Conservation (phyloP, 2,797 vertebrate species). For the Cryptoprocta ferox region DNA sequence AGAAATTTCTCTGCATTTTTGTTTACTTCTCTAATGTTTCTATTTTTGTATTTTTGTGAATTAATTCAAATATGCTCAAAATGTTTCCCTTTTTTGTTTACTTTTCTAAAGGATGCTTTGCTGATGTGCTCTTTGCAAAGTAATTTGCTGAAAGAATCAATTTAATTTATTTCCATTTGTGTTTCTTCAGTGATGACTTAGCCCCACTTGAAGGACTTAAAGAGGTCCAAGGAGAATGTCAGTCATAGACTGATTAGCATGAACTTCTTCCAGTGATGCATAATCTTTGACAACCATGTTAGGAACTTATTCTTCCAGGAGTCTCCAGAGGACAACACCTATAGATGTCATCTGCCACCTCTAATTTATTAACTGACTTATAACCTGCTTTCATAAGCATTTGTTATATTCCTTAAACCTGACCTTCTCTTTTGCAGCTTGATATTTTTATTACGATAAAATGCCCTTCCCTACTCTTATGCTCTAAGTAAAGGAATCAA, state of each 20-base stretch:
- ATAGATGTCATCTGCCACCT: conserved; percentile 82
- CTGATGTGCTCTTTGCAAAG: conserved; percentile 50
- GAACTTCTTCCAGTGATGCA: conserved; percentile 79
- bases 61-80: not conserved
- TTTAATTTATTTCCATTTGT: conserved; percentile 80
- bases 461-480: not conserved
- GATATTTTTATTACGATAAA: conserved; percentile 65
- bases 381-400: conserved; percentile 72
- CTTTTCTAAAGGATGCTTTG: conserved; percentile 31
- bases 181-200: conserved; percentile 65
- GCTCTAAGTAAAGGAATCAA: conserved; percentile 69
- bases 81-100: conserved; percentile 52
- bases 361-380: conserved; percentile 81
- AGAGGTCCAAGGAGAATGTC: conserved; percentile 86
- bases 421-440: conserved; percentile 62
- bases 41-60: not conserved
- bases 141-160: conserved; percentile 61
- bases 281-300: conserved; percentile 82
- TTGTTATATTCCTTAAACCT: conserved; percentile 78
- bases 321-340: conserved; percentile 81
- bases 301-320: conserved; percentile 83
- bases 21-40: not conserved
- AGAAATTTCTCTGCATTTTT: conserved; percentile 21
- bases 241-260: conserved; percentile 86
- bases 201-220: conserved; percentile 72